Evolutionary conservation across 1,140 invertebrate genomes (phyloP), one percentile per base, ranked within the genome.

Genomic region (Colletes latitarsis): DNA sequence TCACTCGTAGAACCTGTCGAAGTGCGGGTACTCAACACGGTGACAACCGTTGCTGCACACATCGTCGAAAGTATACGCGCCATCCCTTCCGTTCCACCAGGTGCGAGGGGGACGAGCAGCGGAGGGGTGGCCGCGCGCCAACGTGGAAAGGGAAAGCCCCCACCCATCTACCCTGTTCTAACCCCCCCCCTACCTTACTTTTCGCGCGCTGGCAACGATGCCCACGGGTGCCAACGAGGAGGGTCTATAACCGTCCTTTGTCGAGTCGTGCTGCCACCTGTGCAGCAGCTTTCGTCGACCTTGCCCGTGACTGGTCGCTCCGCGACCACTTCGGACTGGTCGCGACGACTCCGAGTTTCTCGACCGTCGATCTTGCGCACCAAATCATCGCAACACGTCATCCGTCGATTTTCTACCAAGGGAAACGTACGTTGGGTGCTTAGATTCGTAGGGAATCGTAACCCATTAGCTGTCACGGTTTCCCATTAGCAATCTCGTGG

Each of bases 191-290:
- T 15, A 3, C 73, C 73, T 73, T 64, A 87, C 82, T 78, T 81
- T 77, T 77, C 82, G 41, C 75, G 39, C 68, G 62, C 43, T 9
- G 58, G 39, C 74, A 30, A 63, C 46, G 72, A 73, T 68, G 64
- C 72, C 46, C 41, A 19, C 79, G 82, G n/a, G 63, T 88, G 62
- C 76, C 73, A 81, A 85, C 86, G 76, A 88, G 80, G 75, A 85
- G 75, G 85, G 81, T 86, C 84, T 85, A 85, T 76, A 85, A 85
- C 63, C 83, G 83, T 85, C 84, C 84, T 86, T 80, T 82, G 78
- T 89, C 88, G 89, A 90, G 80, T 87, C 69, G 91, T 93, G 92
- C 92, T 93, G 92, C 92, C 92, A 92, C 88, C 92, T 92, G 88
- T 86, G 82, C 88, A 21, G 53, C 85, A 82, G 60, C 81, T 87